Percentiles rank a stretch among this genome's conserved stretches.
Conservation (phyloP, 2,888 invertebrate genomes). For the Leucozona laternaria region DNA sequence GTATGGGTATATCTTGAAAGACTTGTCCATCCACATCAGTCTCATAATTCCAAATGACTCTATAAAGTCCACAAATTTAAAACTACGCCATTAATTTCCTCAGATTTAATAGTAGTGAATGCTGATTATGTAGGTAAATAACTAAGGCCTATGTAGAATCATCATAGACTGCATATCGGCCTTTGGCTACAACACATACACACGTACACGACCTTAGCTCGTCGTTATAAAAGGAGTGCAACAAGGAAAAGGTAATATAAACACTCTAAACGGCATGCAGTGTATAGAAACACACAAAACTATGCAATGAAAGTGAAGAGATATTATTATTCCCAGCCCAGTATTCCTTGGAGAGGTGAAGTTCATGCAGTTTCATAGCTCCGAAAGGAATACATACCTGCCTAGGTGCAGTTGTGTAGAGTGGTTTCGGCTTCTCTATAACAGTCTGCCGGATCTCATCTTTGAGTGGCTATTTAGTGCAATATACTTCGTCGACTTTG, state of each 20-base stretch:
- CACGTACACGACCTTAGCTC: neutral
- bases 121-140: too few species aligned
- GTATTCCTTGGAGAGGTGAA: conserved; percentile 37
- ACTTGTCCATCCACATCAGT: too few species aligned
- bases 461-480: conserved; percentile 70
- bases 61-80: too few species aligned
- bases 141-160: too few species aligned
- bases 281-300: conserved; percentile 37
- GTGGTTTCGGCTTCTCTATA: neutral
- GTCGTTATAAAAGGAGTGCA: conserved; percentile 13
- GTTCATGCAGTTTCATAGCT: neutral
- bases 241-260: conserved; percentile 31
- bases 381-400: neutral
- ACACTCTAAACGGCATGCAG: conserved; percentile 4
- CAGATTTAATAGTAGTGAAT: too few species aligned
- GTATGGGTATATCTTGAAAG: too few species aligned
- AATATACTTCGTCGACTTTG: conserved; percentile 68
- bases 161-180: neutral
- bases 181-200: neutral
- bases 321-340: conserved; percentile 40
- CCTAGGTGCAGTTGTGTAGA: neutral
- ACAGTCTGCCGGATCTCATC: conserved; percentile 36
- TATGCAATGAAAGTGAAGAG: conserved; percentile 30
- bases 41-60: too few species aligned
- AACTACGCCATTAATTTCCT: too few species aligned